phyloP scores from a whole-genome alignment of 2,113 vertebrate species.

The Macquaria ambigua region DNA sequence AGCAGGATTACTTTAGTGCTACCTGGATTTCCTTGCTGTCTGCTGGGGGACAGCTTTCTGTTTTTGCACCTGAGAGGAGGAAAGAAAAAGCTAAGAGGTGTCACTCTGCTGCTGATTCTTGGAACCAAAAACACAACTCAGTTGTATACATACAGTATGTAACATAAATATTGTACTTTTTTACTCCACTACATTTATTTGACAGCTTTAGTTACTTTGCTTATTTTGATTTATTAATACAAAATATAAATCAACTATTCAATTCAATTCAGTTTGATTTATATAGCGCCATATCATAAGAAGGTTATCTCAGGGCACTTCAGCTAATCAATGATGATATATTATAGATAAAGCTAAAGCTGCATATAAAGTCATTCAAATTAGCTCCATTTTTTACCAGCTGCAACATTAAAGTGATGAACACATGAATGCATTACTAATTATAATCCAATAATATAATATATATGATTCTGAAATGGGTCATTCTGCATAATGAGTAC shows the following conservation, averaged over 20 bases:
- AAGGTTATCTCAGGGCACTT: no score
- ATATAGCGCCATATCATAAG: no score
- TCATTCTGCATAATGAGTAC: no score
- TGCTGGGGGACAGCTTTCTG: conserved; percentile 12
- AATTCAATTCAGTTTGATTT: no score
- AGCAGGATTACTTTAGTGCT: conserved; percentile 33
- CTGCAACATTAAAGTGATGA: no score
- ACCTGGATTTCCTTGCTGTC: conserved; percentile 33
- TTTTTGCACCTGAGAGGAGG: conserved; percentile 35
- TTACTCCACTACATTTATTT: no score
- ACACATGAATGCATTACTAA: neutral
- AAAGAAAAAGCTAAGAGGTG: neutral
- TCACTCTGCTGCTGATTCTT: conserved; percentile 47
- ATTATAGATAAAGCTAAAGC: neutral
- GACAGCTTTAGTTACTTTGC: no score
- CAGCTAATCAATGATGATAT: neutral
- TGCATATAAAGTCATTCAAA: neutral
- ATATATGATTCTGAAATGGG: no score
- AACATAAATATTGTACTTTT: neutral
- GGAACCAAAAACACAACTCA: neutral
- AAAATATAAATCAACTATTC: neutral
- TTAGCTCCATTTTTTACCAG: no score
- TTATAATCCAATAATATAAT: no score
- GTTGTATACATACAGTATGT: neutral
- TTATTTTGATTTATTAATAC: neutral